phyloP scores from a whole-genome alignment of 2,888 invertebrate species.

The Chymomyza fuscimana region DNA sequence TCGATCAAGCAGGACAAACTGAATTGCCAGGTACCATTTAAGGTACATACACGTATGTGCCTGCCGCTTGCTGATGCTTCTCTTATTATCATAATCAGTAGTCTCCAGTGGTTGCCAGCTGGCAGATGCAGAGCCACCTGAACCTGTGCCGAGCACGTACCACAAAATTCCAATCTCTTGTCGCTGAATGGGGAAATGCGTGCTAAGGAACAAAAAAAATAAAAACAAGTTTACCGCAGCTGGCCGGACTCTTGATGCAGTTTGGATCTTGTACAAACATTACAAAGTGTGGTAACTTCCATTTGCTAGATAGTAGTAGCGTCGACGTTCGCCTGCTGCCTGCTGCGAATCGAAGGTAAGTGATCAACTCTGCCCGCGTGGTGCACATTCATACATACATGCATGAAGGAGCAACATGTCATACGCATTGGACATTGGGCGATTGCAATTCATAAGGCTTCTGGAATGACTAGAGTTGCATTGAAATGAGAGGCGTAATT shows the following conservation, averaged over 20 bases:
- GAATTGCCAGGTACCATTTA: conserved; percentile 47
- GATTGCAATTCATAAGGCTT: conserved; percentile 55
- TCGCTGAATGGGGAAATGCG: conserved; percentile 61
- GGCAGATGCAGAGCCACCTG: conserved; percentile 33
- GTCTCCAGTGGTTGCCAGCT: conserved; percentile 2
- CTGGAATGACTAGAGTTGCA: conserved; percentile 28
- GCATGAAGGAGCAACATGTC: conserved; percentile 75
- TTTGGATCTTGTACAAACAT: conserved; percentile 78
- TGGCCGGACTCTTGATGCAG: conserved; percentile 23
- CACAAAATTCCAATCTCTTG: conserved; percentile 77
- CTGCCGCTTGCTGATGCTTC: conserved; percentile 30
- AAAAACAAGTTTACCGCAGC: conserved; percentile 26
- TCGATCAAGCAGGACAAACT: conserved; percentile 51
- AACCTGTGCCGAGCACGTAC: conserved; percentile 79
- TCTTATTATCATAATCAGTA: conserved; percentile 67
- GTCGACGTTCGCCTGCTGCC: conserved; percentile 15
- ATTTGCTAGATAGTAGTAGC: background rate
- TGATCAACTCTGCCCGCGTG: background rate
- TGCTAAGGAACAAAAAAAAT: conserved; percentile 40
- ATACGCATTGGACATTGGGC: conserved; percentile 74
- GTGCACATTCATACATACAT: background rate
- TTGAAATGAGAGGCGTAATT: conserved; percentile 38
- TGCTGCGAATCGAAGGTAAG: conserved; percentile 13
- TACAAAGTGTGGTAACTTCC: conserved; percentile 29
- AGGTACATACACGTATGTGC: background rate